Base-by-base conservation (phyloP, 2,797 vertebrate genomes). In the Poecilia picta region DNA sequence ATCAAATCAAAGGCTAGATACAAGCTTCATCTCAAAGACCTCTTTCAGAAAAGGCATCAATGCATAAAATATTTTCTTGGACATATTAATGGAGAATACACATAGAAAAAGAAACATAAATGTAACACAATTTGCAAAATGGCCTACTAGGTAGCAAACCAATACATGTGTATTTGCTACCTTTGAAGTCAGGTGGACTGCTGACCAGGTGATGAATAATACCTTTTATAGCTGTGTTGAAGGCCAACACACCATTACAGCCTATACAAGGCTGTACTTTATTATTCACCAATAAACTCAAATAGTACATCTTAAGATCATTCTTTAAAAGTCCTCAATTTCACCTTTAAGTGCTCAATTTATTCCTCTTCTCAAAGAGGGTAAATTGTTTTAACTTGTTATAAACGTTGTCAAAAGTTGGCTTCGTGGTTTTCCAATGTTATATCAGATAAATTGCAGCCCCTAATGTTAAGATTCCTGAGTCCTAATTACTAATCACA, bases 401-500 rank as follows among this genome's bases (percentile, higher is more conserved):
- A 15, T 70, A 25, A 70, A 20, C 3, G 0, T 3, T 25, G 33
- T 36, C 31, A 64, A 16, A 62, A 33, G 57, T 15, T 64, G 16
- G 15, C 8, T 20, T 8, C 7, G 20, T 20, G 15, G 2, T 64
- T 36, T 64, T 18, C 33, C 6, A 36, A 3, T 43, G 20, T 5
- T 6, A 41, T 36, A 47, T 47, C 13, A 55, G 25, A 71, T 80
- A 71, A 79, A 41, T 77, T 45, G 11, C 46, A 28, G 78, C 59
- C 78, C 43, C 66, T 39, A 66, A 12, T 0, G 8, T 66, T 66
- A 39, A 66, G 36, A 12, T 66, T 25, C 8, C 33, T 39, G 16
- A 18, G 31, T 20, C 18, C 64, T 88, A 76, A 72, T 70, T 73
- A 81, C 75, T 39, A 77, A 77, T 77, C 68, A 31, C 62, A 57